Percentiles rank a stretch among this genome's conserved stretches.
Conservation (phyloP, 1,140 invertebrate genomes). For the Anagrus nilaparvatae region DNA sequence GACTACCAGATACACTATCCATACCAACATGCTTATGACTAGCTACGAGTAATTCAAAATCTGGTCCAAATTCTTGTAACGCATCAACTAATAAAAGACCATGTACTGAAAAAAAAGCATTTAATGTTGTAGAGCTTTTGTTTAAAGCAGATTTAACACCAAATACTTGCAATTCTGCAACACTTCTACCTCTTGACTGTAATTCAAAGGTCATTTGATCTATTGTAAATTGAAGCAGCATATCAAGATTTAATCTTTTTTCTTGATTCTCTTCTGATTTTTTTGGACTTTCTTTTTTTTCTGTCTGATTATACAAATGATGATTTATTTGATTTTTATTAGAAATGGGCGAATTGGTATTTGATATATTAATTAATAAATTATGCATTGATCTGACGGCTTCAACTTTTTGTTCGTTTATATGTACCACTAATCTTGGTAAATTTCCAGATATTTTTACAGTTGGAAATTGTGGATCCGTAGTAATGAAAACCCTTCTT, state of each 20-base stretch:
- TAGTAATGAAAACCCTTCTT: constrained; percentile 66
- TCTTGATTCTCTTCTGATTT: constrained; percentile 25
- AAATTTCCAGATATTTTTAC: constrained; percentile 73
- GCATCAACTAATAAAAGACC: constrained; percentile 88
- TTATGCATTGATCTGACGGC: constrained; percentile 47
- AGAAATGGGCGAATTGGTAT: constrained; percentile 14
- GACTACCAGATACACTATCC: constrained; percentile 87
- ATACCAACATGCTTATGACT: constrained; percentile 90
- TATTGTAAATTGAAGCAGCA: constrained; percentile 79
- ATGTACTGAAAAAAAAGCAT: constrained; percentile 77
- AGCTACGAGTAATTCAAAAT: constrained; percentile 88
- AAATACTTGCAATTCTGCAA: constrained; percentile 80
- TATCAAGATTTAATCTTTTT: constrained; percentile 49
- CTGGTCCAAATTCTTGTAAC: constrained; percentile 85
- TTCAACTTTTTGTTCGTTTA: constrained; percentile 79
- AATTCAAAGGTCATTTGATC: constrained; percentile 81
- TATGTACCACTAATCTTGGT: constrained; percentile 76
- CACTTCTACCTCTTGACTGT: constrained; percentile 71
- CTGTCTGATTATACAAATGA: constrained; percentile 16
- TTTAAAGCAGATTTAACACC: constrained; percentile 71
- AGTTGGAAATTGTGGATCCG: constrained; percentile 77
- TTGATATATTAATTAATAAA: constrained; percentile 30
- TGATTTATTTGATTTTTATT: constrained; percentile 9
- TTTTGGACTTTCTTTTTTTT: constrained; percentile 43
- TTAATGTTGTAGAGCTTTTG: constrained; percentile 60